Evolutionary conservation across 2,113 vertebrate genomes (phyloP).

Genomic region (Myotis brandtii): DNA sequence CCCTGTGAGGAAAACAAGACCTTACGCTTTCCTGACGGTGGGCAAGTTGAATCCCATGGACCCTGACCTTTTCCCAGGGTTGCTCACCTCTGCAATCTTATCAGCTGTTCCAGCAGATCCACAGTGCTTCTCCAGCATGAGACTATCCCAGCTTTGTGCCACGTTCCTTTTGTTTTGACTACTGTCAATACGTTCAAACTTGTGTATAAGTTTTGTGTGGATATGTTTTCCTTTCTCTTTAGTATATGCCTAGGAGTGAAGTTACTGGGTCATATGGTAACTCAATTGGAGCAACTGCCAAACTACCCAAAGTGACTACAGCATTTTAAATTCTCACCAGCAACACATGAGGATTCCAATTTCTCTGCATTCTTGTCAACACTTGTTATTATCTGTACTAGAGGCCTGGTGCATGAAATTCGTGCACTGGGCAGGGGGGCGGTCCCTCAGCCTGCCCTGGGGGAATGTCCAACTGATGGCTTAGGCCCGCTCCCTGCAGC

Average conservation of each 20-base stretch:
- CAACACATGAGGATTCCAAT: neutral
- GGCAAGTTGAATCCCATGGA: neutral
- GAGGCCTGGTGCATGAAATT: too few relatives aligned
- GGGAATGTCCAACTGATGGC: too few relatives aligned
- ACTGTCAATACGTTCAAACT: rapidly evolving
- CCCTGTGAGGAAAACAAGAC: neutral
- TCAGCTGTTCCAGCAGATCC: neutral
- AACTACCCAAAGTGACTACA: neutral
- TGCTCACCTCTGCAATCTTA: neutral
- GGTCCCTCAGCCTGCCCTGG: too few relatives aligned
- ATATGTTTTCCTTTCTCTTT: neutral
- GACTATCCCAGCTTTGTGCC: neutral
- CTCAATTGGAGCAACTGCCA: neutral
- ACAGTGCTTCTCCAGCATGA: neutral
- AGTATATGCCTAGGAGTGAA: neutral
- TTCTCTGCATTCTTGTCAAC: neutral
- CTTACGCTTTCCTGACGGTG: neutral
- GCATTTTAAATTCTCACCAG: neutral
- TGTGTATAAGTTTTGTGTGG: neutral
- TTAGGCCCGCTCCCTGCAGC: too few relatives aligned
- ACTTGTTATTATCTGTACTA: neutral
- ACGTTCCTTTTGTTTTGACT: neutral
- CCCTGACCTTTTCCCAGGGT: neutral
- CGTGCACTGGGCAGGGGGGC: too few relatives aligned
- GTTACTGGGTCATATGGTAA: neutral